Evolutionary conservation across 2,113 vertebrate species (phyloP).

Genomic region (Leiothrix lutea): DNA sequence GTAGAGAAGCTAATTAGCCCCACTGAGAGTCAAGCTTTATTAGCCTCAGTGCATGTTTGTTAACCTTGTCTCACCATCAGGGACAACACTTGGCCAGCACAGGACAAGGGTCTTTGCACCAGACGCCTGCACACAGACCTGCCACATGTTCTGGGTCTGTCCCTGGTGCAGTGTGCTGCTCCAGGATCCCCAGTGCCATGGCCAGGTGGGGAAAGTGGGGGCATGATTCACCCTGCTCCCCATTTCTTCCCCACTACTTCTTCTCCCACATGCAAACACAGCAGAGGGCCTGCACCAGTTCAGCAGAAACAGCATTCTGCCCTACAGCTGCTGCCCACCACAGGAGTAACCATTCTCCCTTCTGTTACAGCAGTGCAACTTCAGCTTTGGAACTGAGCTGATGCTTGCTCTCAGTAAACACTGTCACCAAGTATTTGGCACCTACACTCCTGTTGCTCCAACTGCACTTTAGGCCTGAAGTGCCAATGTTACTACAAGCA

Average conservation of each 20-base stretch:
- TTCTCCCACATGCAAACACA: not conserved
- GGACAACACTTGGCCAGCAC: not conserved
- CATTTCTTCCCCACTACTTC: not conserved
- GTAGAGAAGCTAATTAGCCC: slow-evolving; percentile 30
- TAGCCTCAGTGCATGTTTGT: slow-evolving; percentile 3
- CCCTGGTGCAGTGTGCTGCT: not conserved
- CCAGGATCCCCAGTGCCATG: not conserved
- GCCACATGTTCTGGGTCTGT: not conserved
- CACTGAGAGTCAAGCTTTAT: slow-evolving; percentile 42
- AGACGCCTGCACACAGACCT: not conserved
- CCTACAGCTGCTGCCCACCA: not conserved
- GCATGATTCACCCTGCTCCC: not conserved
- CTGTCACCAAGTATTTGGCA: not conserved
- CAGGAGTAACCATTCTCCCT: fast-evolving
- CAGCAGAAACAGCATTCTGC: not conserved
- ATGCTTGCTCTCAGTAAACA: not conserved
- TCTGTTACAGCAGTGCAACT: not conserved
- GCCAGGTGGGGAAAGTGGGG: not conserved
- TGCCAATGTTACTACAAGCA: not conserved
- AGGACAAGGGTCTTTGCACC: not conserved
- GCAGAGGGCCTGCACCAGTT: not conserved
- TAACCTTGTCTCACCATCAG: slow-evolving; percentile 8
- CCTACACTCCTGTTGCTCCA: not conserved
- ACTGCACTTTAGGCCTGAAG: not conserved
- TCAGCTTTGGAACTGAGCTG: not conserved